phyloP scores from a whole-genome alignment of 2,113 vertebrate genomes.

The Trogon surrucura region DNA sequence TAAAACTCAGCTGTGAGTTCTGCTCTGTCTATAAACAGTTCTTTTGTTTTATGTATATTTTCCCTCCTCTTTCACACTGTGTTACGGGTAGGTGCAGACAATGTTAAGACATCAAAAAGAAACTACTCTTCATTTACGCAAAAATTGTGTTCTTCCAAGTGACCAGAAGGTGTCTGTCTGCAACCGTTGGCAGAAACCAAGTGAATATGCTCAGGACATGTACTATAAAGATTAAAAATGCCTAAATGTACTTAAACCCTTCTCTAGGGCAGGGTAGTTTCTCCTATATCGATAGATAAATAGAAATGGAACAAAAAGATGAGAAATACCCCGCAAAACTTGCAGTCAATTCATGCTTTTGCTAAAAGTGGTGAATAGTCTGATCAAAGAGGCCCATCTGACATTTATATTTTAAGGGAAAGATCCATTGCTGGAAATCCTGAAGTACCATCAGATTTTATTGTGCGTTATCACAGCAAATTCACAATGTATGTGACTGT shows the following conservation, averaged over 20 bases:
- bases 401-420: not conserved
- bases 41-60: not conserved
- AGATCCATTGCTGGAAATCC: not conserved
- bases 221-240: not conserved
- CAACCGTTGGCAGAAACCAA: not conserved
- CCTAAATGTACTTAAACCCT: not conserved
- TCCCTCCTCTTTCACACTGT: not conserved
- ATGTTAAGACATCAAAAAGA: not conserved
- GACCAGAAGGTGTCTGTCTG: not conserved
- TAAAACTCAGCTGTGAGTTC: not conserved
- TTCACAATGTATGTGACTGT: not conserved
- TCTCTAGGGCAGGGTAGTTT: not conserved
- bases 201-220: not conserved
- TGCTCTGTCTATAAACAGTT: not conserved
- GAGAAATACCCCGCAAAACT: not conserved
- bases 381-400: not conserved
- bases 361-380: not conserved
- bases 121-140: not conserved
- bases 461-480: not conserved
- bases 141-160: not conserved
- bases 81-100: not conserved
- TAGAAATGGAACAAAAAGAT: not conserved
- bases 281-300: not conserved
- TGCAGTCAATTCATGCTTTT: not conserved
- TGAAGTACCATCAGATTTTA: not conserved